phyloP scores from a whole-genome alignment of 2,113 vertebrate genomes.

The Sylvia atricapilla region DNA sequence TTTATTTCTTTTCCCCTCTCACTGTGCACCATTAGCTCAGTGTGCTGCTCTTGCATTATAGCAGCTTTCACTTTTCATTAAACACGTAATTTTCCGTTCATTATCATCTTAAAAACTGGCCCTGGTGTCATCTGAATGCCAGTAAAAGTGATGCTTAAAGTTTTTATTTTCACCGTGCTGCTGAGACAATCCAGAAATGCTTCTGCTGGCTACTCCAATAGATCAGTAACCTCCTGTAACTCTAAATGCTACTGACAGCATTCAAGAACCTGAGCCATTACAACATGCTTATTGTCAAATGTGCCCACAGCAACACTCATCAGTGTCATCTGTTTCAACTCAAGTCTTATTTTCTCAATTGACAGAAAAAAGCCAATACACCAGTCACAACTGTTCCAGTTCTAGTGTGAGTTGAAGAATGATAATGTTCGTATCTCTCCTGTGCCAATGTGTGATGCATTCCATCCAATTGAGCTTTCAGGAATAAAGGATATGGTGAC shows the following conservation, averaged over 20 bases:
- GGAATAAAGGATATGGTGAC: background rate
- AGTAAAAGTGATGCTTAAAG: background rate
- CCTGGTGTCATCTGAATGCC: background rate
- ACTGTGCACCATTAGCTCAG: background rate
- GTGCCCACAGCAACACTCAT: background rate
- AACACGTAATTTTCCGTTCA: background rate
- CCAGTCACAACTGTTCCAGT: background rate
- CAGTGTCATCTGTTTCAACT: background rate
- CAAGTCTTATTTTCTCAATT: background rate
- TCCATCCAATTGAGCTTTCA: background rate
- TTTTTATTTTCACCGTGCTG: background rate
- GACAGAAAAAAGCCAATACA: background rate
- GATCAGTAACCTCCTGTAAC: background rate
- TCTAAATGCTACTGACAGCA: background rate
- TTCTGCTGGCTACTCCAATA: background rate
- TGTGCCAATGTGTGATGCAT: background rate
- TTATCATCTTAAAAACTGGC: background rate
- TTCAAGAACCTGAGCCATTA: background rate
- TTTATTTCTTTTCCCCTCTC: fast-evolving
- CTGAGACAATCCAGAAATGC: background rate
- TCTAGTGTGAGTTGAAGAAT: background rate
- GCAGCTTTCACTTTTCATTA: background rate
- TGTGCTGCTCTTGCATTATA: background rate
- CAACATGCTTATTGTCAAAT: background rate
- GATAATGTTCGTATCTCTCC: background rate